These are phyloP conservation scores for Capromys pilorides DNA, from an alignment of 2,797 vertebrate genomes.

Conservation along the genomic window DNA sequence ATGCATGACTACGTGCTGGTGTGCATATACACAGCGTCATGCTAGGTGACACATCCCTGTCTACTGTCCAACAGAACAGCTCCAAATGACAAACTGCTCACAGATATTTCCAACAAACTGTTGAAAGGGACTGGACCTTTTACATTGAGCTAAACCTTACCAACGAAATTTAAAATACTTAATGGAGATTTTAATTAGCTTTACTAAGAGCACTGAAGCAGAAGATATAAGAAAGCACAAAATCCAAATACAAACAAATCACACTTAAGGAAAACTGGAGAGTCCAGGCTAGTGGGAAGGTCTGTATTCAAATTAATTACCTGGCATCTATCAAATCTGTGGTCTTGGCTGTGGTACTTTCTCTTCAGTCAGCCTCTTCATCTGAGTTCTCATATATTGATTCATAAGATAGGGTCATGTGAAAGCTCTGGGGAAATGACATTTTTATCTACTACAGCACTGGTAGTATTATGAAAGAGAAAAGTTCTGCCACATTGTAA, in stretches of 20 bases:
- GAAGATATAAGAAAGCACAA: slow-evolving; percentile 49
- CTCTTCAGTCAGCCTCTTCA: background rate
- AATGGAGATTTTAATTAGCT: slow-evolving; percentile 35
- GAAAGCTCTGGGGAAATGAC: slow-evolving; percentile 3
- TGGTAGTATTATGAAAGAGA: slow-evolving; percentile 11
- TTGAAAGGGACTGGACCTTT: slow-evolving; percentile 17
- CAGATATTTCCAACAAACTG: background rate
- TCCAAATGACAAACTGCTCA: background rate
- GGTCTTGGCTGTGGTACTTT: background rate
- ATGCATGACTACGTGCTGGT: background rate
- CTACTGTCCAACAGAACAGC: background rate
- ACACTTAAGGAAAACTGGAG: background rate
- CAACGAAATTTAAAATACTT: slow-evolving; percentile 29
- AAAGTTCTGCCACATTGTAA: background rate
- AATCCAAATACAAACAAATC: slow-evolving; percentile 56
- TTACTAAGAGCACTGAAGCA: slow-evolving; percentile 34
- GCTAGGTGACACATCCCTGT: background rate
- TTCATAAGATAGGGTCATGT: background rate
- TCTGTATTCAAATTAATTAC: background rate
- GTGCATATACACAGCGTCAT: background rate
- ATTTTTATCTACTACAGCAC: background rate
- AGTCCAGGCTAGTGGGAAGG: background rate
- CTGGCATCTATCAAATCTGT: background rate
- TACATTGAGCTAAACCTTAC: slow-evolving; percentile 33
- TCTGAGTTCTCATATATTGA: background rate